Conservation (phyloP, 2,797 vertebrate species). For the Mormyrus proboscirostris region DNA sequence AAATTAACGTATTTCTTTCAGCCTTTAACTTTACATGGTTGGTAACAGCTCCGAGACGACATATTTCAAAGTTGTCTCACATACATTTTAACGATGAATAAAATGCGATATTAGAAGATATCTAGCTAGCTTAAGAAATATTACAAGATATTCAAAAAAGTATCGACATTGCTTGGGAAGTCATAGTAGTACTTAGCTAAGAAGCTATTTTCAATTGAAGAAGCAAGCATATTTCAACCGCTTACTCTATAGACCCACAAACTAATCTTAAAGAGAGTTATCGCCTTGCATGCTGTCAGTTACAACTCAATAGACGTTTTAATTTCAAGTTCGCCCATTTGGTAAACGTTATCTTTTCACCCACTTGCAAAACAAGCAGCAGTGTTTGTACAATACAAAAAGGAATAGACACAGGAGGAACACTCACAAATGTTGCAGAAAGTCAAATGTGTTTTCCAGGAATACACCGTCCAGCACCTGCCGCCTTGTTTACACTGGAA, state of each 20-base stretch:
- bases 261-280: neutral
- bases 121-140: neutral
- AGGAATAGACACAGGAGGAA: neutral
- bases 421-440: neutral
- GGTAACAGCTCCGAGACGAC: neutral
- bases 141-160: neutral
- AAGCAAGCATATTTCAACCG: neutral
- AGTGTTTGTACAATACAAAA: neutral
- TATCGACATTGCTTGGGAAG: neutral
- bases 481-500: constrained; percentile 27
- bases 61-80: neutral
- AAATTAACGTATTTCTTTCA: neutral
- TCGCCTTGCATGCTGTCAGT: neutral
- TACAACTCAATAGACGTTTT: neutral
- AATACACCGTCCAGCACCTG: neutral
- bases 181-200: neutral
- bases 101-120: neutral
- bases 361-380: neutral
- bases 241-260: neutral
- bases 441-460: neutral
- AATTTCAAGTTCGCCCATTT: neutral
- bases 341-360: neutral
- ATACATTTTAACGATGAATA: neutral
- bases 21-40: neutral
- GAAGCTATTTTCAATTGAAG: neutral